These are phyloP conservation scores for Margaritifera margaritifera DNA, from an alignment of 2,888 invertebrate species.

Conservation along the genomic window DNA sequence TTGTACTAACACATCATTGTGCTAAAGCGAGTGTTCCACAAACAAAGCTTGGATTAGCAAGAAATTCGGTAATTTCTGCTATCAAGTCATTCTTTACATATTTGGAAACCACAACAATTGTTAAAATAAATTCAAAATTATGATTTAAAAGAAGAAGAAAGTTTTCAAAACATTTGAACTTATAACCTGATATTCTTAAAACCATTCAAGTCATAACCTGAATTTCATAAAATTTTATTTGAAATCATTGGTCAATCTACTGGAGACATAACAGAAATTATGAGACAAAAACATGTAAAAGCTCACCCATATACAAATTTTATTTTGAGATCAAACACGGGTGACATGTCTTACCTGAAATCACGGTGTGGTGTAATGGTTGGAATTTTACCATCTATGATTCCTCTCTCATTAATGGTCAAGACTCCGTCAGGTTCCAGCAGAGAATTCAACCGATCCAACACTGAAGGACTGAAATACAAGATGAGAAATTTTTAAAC, in stretches of 20 bases:
- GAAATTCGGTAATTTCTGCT: no score
- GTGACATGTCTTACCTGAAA: slow-evolving; percentile 77
- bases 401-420: slow-evolving; percentile 92
- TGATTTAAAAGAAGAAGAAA: no score
- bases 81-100: no score
- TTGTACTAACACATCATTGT: no score
- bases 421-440: slow-evolving; percentile 94
- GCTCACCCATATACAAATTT: no score
- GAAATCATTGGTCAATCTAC: background rate
- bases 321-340: background rate
- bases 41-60: no score
- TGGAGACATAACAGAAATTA: no score
- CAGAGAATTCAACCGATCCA: slow-evolving; percentile 95
- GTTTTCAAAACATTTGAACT: slow-evolving; percentile 1
- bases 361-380: slow-evolving; percentile 88
- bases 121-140: no score
- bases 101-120: background rate
- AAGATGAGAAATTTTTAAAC: slow-evolving; percentile 1
- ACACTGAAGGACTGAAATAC: slow-evolving; percentile 85
- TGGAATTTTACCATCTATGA: slow-evolving; percentile 82
- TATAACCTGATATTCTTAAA: no score
- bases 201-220: no score
- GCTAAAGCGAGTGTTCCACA: no score
- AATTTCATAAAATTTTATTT: no score
- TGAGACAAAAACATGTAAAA: background rate